phyloP scores from a whole-genome alignment of 2,113 vertebrate genomes.

The Pangasianodon gigas region DNA sequence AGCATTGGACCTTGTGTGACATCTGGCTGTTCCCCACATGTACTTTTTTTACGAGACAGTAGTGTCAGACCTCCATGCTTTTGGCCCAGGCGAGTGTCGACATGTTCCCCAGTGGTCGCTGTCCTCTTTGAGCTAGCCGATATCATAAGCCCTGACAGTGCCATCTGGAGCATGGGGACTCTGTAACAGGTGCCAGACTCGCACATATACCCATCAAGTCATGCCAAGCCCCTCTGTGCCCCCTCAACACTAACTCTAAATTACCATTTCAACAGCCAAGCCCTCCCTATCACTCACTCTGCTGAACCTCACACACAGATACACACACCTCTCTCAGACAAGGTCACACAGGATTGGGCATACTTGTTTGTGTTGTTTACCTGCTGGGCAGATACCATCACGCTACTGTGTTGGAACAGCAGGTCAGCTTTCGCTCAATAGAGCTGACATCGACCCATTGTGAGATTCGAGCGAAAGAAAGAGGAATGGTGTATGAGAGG shows the following conservation, averaged over 20 bases:
- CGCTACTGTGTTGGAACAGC: conserved; percentile 28
- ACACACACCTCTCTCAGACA: conserved; percentile 18
- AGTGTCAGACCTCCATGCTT: neutral
- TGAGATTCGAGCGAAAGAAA: conserved; percentile 24
- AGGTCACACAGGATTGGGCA: conserved; percentile 31
- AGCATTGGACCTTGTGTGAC: neutral
- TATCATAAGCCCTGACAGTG: conserved; percentile 54
- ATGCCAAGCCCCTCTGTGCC: conserved; percentile 43
- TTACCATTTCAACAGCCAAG: conserved; percentile 29
- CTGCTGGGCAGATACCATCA: conserved; percentile 37
- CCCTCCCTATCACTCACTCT: conserved; percentile 25
- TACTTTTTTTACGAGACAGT: neutral
- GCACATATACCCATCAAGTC: conserved; percentile 26
- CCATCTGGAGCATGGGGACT: conserved; percentile 53
- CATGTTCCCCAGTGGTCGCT: conserved; percentile 32
- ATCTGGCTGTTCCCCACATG: neutral
- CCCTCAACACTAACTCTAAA: conserved; percentile 39
- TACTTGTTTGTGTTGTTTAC: conserved; percentile 45
- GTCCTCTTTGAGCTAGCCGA: conserved; percentile 39
- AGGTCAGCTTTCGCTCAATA: conserved; percentile 39
- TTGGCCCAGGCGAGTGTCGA: conserved; percentile 10
- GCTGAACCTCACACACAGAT: conserved; percentile 11
- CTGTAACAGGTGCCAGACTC: conserved; percentile 44
- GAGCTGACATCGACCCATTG: conserved; percentile 15
- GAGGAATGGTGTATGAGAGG: neutral